Conservation (phyloP, 92 coral and sea anemone genomes). For the Meandrina meandrites region DNA sequence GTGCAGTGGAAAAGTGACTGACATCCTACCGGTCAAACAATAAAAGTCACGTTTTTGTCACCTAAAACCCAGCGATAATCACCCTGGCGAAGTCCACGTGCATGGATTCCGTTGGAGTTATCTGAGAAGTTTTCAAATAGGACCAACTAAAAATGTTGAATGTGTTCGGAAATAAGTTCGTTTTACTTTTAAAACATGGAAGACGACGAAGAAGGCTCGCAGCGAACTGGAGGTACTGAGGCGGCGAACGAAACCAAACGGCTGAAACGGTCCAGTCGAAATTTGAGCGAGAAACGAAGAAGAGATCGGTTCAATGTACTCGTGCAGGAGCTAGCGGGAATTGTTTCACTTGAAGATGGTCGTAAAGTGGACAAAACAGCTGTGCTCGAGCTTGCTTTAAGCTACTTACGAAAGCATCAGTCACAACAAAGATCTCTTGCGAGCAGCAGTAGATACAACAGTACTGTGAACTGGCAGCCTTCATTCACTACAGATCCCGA, state of each 20-base stretch:
- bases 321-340: conserved; percentile 55
- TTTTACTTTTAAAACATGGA: neutral
- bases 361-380: conserved; percentile 47
- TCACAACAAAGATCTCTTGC: conserved; percentile 10
- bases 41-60: conserved; percentile 1
- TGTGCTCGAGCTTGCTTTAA: conserved; percentile 45
- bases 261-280: conserved; percentile 51
- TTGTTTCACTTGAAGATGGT: conserved; percentile 21
- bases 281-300: conserved; percentile 64
- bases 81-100: neutral
- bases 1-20: neutral
- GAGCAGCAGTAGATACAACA: neutral
- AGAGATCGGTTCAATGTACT: conserved; percentile 70
- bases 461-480: conserved; percentile 57
- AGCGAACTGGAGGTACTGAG: neutral
- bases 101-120: neutral
- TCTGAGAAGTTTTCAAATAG: neutral
- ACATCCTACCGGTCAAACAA: neutral
- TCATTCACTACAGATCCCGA: conserved; percentile 57
- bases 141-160: conserved; percentile 19
- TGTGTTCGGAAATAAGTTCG: neutral
- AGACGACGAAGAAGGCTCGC: conserved; percentile 7
- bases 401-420: conserved; percentile 40
- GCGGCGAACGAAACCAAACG: neutral
- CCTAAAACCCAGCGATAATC: neutral